These are phyloP conservation scores for Fistularia tabacaria DNA, from an alignment of 2,797 vertebrate species.

Conservation along the genomic window DNA sequence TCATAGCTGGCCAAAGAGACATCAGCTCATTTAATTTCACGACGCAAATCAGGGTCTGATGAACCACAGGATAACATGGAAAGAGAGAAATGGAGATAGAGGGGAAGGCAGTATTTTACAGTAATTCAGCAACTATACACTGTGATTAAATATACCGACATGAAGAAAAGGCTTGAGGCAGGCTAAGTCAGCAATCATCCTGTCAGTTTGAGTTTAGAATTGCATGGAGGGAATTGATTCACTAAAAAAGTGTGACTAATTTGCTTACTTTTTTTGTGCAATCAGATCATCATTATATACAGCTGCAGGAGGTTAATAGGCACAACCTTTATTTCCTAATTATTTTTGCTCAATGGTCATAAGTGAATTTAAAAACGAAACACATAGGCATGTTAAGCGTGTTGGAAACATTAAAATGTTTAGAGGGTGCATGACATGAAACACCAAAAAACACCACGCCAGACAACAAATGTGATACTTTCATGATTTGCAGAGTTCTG, in stretches of 20 bases:
- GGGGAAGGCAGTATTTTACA: constrained; percentile 22
- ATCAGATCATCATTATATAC: constrained; percentile 22
- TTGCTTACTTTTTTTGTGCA: constrained; percentile 22
- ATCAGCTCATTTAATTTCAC: constrained; percentile 73
- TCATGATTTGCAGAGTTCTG: too few relatives aligned
- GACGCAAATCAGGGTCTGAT: constrained; percentile 48
- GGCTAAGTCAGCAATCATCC: not conserved
- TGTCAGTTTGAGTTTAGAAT: constrained; percentile 5
- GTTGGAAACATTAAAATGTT: too few relatives aligned
- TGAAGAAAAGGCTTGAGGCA: constrained; percentile 36
- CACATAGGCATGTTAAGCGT: too few relatives aligned
- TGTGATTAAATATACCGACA: constrained; percentile 45
- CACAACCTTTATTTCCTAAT: too few relatives aligned
- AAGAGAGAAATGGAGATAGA: constrained; percentile 6
- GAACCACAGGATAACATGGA: constrained; percentile 41
- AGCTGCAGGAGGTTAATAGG: constrained; percentile 2
- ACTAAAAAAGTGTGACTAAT: constrained; percentile 17
- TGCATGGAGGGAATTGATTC: not conserved
- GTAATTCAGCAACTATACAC: constrained; percentile 37
- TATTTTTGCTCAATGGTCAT: too few relatives aligned
- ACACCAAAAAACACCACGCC: too few relatives aligned
- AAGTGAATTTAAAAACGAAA: too few relatives aligned
- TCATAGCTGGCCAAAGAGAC: constrained; percentile 64
- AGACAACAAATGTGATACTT: too few relatives aligned
- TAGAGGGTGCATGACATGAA: too few relatives aligned